Percentiles rank a stretch among this genome's conserved stretches.
phyloP scores from a whole-genome alignment of 2,113 vertebrate genomes.

The Aleadryas rufinucha region DNA sequence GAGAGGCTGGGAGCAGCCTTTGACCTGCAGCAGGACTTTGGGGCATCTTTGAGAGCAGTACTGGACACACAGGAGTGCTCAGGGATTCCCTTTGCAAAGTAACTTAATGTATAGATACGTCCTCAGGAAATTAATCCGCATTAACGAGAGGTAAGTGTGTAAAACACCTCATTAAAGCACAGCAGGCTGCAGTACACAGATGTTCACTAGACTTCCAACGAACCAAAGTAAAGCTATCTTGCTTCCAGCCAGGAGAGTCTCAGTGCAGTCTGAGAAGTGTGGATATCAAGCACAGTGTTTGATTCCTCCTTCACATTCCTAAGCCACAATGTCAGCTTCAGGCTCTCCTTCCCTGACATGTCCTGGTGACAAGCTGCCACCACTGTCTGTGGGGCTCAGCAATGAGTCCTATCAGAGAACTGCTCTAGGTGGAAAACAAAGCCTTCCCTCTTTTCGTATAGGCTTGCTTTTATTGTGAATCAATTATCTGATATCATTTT shows the following conservation, averaged over 20 bases:
- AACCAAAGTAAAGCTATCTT: background rate
- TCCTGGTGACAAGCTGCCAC: background rate
- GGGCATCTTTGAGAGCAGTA: background rate
- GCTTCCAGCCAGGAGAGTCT: background rate
- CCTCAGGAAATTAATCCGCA: background rate
- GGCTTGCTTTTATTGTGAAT: background rate
- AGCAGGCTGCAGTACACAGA: background rate
- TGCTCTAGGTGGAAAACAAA: background rate
- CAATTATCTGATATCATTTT: background rate
- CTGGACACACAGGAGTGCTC: accelerated
- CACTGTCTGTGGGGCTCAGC: background rate
- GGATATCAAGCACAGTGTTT: background rate
- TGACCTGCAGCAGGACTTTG: background rate
- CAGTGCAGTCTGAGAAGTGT: background rate
- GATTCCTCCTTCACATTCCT: background rate
- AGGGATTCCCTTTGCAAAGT: background rate
- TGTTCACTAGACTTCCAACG: background rate
- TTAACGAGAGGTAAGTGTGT: background rate
- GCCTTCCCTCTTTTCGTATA: background rate
- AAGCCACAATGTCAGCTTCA: background rate
- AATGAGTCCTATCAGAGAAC: background rate
- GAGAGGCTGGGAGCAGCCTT: background rate
- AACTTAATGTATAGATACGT: background rate
- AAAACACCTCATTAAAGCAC: background rate
- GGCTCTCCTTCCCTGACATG: accelerated